These are phyloP conservation scores for Cebidichthys violaceus DNA, from an alignment of 2,113 vertebrate species.

Conservation along the genomic window DNA sequence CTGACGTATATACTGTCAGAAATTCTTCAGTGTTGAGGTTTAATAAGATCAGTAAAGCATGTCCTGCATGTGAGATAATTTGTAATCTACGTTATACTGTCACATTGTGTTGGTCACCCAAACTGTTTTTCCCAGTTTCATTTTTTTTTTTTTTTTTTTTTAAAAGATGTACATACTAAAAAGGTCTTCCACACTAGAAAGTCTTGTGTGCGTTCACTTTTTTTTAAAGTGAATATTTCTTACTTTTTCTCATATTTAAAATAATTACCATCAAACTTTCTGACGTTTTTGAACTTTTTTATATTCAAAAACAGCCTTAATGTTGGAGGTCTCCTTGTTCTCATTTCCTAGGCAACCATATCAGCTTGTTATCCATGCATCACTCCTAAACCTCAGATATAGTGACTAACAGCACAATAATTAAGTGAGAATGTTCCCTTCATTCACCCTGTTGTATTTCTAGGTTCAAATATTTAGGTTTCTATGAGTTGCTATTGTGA, in stretches of 20 bases:
- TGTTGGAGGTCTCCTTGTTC: background rate
- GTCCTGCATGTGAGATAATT: background rate
- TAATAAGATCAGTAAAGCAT: background rate
- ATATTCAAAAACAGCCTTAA: background rate
- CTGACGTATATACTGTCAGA: background rate
- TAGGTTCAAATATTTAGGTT: background rate
- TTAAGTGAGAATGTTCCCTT: no score
- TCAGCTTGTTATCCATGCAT: background rate
- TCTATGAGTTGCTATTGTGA: background rate
- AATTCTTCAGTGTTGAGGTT: background rate
- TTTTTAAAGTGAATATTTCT: background rate
- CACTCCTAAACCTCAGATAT: background rate
- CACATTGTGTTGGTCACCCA: background rate
- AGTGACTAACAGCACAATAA: no score
- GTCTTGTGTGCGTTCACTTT: background rate
- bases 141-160: no score
- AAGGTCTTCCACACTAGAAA: background rate
- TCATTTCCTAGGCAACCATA: background rate
- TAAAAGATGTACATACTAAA: background rate
- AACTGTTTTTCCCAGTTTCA: background rate
- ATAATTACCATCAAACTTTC: background rate
- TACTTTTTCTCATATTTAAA: background rate
- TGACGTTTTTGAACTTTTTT: background rate
- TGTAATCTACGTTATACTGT: background rate
- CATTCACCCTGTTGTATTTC: background rate